Evolutionary conservation across 2,113 vertebrate genomes (phyloP).

Genomic region (Mionectes macconnelli): DNA sequence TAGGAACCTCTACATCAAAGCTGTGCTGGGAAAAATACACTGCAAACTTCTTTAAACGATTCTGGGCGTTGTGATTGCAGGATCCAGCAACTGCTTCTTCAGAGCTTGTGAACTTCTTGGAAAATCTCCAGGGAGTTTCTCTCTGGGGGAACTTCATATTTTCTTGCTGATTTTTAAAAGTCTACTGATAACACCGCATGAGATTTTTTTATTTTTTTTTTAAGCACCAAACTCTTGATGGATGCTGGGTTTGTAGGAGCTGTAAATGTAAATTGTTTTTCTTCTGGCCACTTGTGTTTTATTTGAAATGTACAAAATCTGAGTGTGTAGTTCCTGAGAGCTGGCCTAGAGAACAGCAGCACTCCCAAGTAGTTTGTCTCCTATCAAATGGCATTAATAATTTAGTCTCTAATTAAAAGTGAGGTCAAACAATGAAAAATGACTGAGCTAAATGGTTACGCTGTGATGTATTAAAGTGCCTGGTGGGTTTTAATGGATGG

Average conservation of each 20-base stretch:
- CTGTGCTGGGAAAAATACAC: neutral
- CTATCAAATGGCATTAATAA: constrained; percentile 83
- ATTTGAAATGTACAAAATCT: constrained; percentile 75
- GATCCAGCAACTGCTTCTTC: constrained; percentile 40
- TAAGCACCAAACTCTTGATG: constrained; percentile 52
- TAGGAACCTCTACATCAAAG: constrained; percentile 41
- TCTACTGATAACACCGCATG: constrained; percentile 5
- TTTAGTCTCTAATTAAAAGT: constrained; percentile 89
- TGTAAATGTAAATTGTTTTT: constrained; percentile 67
- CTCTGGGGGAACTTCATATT: constrained; percentile 59
- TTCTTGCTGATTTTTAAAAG: constrained; percentile 33
- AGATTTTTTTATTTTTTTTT: neutral
- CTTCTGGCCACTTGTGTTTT: constrained; percentile 69
- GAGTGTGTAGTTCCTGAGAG: constrained; percentile 62
- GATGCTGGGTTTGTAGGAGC: constrained; percentile 49
- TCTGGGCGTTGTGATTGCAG: neutral
- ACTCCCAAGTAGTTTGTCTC: constrained; percentile 71
- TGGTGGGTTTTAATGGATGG: constrained; percentile 67
- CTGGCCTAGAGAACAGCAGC: constrained; percentile 64
- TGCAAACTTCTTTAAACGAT: neutral
- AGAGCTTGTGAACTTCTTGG: constrained; percentile 42
- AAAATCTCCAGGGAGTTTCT: constrained; percentile 42
- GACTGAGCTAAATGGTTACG: constrained; percentile 70
- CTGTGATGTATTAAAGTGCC: constrained; percentile 65
- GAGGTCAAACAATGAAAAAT: constrained; percentile 85